Base-by-base conservation (phyloP, 2,113 vertebrate genomes). In the Athene cunicularia region DNA sequence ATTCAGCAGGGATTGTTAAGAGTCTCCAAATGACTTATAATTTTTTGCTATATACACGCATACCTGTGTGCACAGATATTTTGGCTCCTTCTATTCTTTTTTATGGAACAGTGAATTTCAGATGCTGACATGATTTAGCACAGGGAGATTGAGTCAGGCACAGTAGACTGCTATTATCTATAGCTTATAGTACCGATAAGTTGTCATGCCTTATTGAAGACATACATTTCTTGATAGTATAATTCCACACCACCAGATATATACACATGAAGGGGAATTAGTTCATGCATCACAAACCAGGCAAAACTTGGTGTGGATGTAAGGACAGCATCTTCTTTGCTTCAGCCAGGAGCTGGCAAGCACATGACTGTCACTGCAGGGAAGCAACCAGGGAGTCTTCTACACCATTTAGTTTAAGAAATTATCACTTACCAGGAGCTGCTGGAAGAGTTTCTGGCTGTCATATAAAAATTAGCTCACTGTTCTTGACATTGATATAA, bases 101-200 rank as follows among this genome's bases (percentile, higher is more conserved):
- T 81, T 85, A 88, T 80, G 60, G 76, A 87, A 75, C 64, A 89
- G 66, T 60, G 90, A 88, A 77, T 93, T 90, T 92, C 76, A 95
- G 75, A 90, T 93, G 28, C 63, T 90, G 90, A 88, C 90, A 68
- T 60, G 84, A 95, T 86, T 93, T 95, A 92, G 80, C 73, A 89
- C 73, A 56, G 56, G 68, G 35, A 92, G 80, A 68, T 32, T 41
- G 88, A 96, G 92, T 81, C 68, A 87, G 80, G 83, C 80, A 82
- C 60, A 89, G 60, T 41, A 73, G 4, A 0, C 41, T 45, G 8
- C 45, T 43, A 32, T 73, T 92, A 96, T 86, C 96, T 90, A 88
- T 43, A 92, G 66, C 28, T 95, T 50, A 74, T 15, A 80, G 45
- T 53, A 68, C 94, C 60, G 91, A 37, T 68, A 94, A 81, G 4